Evolutionary conservation across 2,888 invertebrate species (phyloP).

Genomic region (Drosophila fulvimacula): DNA sequence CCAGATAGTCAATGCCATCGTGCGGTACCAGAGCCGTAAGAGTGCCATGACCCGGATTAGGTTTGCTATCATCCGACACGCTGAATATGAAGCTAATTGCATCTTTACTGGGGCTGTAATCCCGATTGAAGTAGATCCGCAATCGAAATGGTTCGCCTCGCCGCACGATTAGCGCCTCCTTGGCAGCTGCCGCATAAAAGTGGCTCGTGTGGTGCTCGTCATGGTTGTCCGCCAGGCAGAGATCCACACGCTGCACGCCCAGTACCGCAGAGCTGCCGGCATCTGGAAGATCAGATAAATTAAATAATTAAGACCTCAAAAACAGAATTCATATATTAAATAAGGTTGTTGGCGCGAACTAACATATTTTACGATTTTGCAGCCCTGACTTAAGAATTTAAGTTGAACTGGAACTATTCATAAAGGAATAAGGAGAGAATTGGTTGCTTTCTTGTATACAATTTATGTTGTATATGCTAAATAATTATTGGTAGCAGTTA

Average conservation of each 20-base stretch:
- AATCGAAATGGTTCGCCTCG: constrained; percentile 91
- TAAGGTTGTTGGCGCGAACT: not conserved
- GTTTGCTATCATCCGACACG: constrained; percentile 91
- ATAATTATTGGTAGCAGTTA: no score
- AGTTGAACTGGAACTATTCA: not conserved
- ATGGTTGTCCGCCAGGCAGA: constrained; percentile 90
- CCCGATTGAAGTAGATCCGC: constrained; percentile 90
- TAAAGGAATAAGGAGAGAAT: not conserved
- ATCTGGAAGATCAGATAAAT: constrained; percentile 78
- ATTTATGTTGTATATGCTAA: not conserved
- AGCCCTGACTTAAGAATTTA: constrained; percentile 2
- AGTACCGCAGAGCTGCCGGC: constrained; percentile 88
- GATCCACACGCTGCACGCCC: constrained; percentile 90
- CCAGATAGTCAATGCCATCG: constrained; percentile 87
- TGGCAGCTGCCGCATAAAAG: constrained; percentile 87
- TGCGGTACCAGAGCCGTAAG: constrained; percentile 90
- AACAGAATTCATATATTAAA: not conserved
- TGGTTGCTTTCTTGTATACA: not conserved
- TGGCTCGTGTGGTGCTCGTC: constrained; percentile 91
- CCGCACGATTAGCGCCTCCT: constrained; percentile 89
- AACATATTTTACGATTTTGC: not conserved
- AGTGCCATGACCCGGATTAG: constrained; percentile 92
- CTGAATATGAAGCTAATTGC: constrained; percentile 94
- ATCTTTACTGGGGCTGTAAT: constrained; percentile 90
- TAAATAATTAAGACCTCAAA: not conserved